Evolutionary conservation across 2,888 invertebrate species (phyloP), one percentile per base, ranked within the genome.

Genomic region (Neelides folsomi): DNA sequence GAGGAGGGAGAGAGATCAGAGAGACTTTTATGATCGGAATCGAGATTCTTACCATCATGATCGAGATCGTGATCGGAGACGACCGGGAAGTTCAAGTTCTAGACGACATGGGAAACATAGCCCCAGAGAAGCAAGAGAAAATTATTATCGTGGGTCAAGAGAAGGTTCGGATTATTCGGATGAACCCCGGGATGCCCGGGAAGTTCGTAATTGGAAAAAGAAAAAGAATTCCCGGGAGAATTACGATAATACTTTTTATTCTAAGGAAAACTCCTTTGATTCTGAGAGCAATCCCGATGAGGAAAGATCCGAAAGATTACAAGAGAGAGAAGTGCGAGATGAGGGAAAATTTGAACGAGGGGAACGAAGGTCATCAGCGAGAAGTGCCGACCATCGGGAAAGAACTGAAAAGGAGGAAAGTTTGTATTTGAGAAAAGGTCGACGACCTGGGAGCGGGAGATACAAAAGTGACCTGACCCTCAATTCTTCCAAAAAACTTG

Each of bases 381-480:
- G 16, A 5, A 19, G 9, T n/a, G 34, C n/a, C 4, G 35, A 46
- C 27, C 10, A 39, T 13, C 36, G 37, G 3, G 47, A 47, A 13
- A n/a, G 47, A 12, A 18, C 8, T 12, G 46, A 36, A 5, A 19
- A 27, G 27, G 27, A 27, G 27, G 3, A 3, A 27, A 27, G 27
- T 27, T 27, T n/a, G n/a, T n/a, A 27, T 27, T 7, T 27, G 4
- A 27, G 27, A 20, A n/a, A 15, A 55, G 55, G 60, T 18, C 16
- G 50, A 36, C 15, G 49, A 18, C 8, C 49, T 12, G 9, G 35
- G 35, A 10, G 38, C 20, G 10, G 44, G 40, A 13, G 46, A 45
- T 51, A 53, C 18, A 52, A 54, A 38, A 47, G 45, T 36, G 58
- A 56, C 2, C 51, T 48, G 12, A 9, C 53, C 34, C 40, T 48